A percentile compares a stretch with the other conserved stretches of the same genome.
These are phyloP conservation scores for Muscicapa comitata DNA, from an alignment of 2,797 vertebrate genomes.

Conservation along the genomic window DNA sequence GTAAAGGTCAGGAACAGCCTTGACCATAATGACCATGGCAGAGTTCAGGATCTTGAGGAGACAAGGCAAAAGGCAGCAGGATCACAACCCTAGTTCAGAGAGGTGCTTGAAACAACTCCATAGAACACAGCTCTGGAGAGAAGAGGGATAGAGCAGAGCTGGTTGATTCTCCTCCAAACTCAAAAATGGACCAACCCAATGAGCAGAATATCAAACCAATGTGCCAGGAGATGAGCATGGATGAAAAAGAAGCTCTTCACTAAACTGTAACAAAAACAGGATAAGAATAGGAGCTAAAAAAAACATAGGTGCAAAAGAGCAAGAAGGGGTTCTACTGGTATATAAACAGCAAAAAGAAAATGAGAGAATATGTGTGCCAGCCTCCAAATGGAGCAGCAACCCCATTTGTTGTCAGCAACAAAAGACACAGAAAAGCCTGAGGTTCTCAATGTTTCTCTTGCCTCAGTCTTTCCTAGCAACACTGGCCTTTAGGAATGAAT, in stretches of 20 bases:
- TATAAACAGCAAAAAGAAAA: neutral
- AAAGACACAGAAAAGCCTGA: neutral
- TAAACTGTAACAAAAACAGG: neutral
- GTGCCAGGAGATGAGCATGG: neutral
- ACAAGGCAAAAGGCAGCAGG: neutral
- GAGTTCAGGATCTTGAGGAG: neutral
- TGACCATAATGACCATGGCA: neutral
- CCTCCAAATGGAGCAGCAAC: neutral
- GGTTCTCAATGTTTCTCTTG: neutral
- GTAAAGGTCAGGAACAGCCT: neutral
- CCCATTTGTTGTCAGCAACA: neutral
- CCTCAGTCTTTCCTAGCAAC: neutral
- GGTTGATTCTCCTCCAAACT: neutral
- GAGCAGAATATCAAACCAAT: neutral
- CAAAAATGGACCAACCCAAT: neutral
- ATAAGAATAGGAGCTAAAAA: neutral
- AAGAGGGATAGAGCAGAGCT: neutral
- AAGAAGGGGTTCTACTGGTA: neutral
- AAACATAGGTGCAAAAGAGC: neutral
- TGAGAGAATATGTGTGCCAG: rapidly evolving
- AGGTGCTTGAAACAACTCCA: neutral
- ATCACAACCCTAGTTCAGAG: neutral
- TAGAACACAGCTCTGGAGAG: neutral
- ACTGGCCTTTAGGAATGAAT: neutral
- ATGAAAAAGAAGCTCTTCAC: neutral